Base-by-base conservation (phyloP, 2,888 invertebrate species). In the Aquatica leii region DNA sequence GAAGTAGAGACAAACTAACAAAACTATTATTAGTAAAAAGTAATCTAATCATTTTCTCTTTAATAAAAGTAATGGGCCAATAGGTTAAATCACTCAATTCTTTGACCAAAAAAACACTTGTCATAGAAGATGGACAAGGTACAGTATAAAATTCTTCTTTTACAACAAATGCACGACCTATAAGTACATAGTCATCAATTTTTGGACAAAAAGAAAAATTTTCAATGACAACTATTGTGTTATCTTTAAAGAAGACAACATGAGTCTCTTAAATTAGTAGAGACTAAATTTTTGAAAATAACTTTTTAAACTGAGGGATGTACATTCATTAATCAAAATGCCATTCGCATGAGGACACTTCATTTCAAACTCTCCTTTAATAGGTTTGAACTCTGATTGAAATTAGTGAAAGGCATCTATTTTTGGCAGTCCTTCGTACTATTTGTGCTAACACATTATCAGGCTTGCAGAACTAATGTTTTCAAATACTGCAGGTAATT, bases 311-410 rank as follows among this genome's bases (percentile, higher is more conserved):
- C 17, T 43, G 15, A 43, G 24, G 24, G 43, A 12, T 15, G 2
- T 43, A 17, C 43, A 43, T 15, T 43, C 17, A 8, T 12, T 12
- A 12, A 43, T 17, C 43, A 43, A 43, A 15, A 15, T 17, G 8
- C 43, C 43, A 43, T 17, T 17, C 9, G 43, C 14, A 43, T 43
- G 17, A 17, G 43, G 12, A 43, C 17, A 15, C 14, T 43, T 12
- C 14, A 43, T 43, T 43, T 43, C 15, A 43, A 43, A 43, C 3
- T 43, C 17, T 15, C 43, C 43, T 43, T 43, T 43, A 43, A 12
- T 14, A 40, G 40, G 43, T 43, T 43, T 43, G 43, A n/a, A 43
- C 43, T 43, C 6, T 24, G 24, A 24, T 6, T 24, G 6, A 24
- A 24, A 24, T 6, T 24, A 24, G 24, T 2, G 24, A 6, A 24